Base-by-base conservation (phyloP, 1,140 invertebrate genomes). In the Brachionus koreanus region DNA sequence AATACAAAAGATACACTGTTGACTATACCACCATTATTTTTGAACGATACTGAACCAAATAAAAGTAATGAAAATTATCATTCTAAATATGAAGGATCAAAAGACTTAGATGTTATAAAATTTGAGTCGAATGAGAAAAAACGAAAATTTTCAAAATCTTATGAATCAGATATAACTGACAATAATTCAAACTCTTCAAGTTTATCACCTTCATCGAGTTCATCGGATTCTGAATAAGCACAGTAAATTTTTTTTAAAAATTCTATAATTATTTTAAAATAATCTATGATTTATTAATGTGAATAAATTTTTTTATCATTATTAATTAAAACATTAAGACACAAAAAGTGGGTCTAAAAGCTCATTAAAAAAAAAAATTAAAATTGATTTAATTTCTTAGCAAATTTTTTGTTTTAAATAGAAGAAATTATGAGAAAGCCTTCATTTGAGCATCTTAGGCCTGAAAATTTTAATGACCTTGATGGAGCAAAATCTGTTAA, bases 81-180 rank as follows among this genome's bases (percentile, higher is more conserved):
- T 4, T 87, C 91, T 16, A 93, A 95, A 88, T 82, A 91, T 90
- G 46, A 95, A 88, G n/a, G 89, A 87, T 25, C 91, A 87, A 89
- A 95, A 96, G 65, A 88, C 88, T 5, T 90, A 85, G 89, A 95
- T 96, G 83, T 91, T 89, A 87, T 92, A 95, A 49, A 89, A 86
- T 87, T 92, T 91, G 10, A 91, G 89, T 85, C 93, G 92, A 19
- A 92, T 89, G 85, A 91, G 92, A 83, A 87, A 88, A 85, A 88
- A 89, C 77, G 84, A 83, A 82, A 86, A 84, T 5, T 85, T 61
- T 84, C 84, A 46, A 83, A 83, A 84, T 85, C 67, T 29, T 84
- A 84, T 84, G 77, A 74, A 65, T 83, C 23, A 42, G 43, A 83
- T 29, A 83, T 16, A 12, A 74, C 69, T 46, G 69, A 74, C n/a